Conservation (phyloP, 2,797 vertebrate species). For the Sebastes alutus region DNA sequence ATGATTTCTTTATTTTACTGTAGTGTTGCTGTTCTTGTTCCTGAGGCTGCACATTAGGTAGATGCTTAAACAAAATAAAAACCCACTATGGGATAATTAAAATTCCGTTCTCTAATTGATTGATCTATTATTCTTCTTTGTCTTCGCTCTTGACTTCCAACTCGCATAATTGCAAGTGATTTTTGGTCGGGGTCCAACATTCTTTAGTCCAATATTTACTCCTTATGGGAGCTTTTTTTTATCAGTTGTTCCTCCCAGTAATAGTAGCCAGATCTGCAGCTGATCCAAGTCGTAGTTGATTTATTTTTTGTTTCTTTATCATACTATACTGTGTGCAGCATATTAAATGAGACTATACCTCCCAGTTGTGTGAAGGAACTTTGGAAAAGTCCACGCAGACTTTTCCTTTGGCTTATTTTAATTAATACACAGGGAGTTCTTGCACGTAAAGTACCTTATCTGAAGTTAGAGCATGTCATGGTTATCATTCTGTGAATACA, state of each 20-base stretch:
- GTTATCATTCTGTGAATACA: background rate
- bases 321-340: background rate
- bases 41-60: slow-evolving; percentile 11
- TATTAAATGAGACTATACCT: background rate
- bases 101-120: slow-evolving; percentile 30
- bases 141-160: slow-evolving; percentile 29
- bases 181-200: slow-evolving; percentile 39
- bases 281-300: background rate
- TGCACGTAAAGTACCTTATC: background rate
- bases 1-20: background rate
- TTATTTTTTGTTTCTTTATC: background rate
- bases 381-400: background rate
- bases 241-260: slow-evolving; percentile 4
- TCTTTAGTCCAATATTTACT: slow-evolving; percentile 27
- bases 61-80: slow-evolving; percentile 18
- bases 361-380: background rate
- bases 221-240: slow-evolving; percentile 22
- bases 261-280: background rate
- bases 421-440: background rate
- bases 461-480: background rate
- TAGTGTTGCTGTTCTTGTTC: background rate
- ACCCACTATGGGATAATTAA: slow-evolving; percentile 30
- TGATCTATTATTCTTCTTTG: slow-evolving; percentile 32
- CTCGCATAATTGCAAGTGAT: slow-evolving; percentile 35
- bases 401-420: background rate